These are phyloP conservation scores for Muscicapa striata DNA, from an alignment of 2,797 vertebrate genomes.

Conservation along the genomic window DNA sequence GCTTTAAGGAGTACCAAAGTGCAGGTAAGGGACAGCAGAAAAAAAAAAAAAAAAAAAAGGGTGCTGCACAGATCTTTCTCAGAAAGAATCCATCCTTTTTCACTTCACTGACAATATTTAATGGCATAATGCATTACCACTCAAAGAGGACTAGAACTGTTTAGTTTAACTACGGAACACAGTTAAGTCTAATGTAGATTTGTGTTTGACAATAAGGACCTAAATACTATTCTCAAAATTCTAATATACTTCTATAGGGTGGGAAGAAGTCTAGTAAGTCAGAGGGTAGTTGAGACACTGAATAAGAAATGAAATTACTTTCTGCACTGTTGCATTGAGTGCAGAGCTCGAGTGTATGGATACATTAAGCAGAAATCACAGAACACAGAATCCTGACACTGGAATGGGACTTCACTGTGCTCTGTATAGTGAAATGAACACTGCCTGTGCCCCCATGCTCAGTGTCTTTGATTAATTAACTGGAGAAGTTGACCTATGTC, in stretches of 20 bases:
- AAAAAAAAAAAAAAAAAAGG: neutral
- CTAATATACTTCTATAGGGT: neutral
- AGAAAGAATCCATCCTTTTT: neutral
- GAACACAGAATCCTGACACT: neutral
- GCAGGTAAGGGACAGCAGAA: neutral
- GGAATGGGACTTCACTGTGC: neutral
- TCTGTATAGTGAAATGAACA: neutral
- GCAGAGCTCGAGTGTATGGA: neutral
- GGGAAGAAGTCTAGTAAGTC: neutral
- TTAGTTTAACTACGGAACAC: neutral
- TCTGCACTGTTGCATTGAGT: neutral
- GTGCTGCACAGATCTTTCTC: neutral
- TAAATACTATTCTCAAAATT: neutral
- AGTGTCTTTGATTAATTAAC: neutral
- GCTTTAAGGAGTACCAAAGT: neutral
- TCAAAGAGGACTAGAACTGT: neutral
- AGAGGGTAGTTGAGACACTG: conserved; percentile 20
- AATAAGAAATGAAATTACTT: neutral
- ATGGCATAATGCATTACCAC: neutral
- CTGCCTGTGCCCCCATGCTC: neutral
- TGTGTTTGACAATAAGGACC: neutral
- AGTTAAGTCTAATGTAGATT: neutral
- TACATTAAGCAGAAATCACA: neutral
- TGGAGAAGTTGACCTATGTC: neutral
- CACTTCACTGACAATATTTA: neutral